Evolutionary conservation across 2,888 invertebrate species (phyloP).

Genomic region (Agonopterix arenella): DNA sequence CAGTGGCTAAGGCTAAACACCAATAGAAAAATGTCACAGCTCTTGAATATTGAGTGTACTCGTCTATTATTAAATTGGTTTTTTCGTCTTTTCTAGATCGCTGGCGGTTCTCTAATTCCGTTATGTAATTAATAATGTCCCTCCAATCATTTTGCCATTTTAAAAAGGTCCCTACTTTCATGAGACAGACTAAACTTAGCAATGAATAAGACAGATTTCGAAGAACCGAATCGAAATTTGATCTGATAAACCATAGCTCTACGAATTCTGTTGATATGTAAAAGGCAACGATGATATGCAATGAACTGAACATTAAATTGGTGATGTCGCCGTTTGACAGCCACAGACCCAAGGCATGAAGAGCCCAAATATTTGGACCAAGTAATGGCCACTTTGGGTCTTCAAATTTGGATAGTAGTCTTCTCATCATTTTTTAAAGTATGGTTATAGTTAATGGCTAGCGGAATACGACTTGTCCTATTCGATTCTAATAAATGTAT

Average conservation of each 20-base stretch:
- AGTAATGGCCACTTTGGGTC: slow-evolving; percentile 27
- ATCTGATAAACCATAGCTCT: slow-evolving; percentile 48
- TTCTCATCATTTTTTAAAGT: no score
- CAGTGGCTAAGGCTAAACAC: slow-evolving; percentile 44
- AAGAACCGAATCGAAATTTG: slow-evolving; percentile 40
- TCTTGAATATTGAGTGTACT: slow-evolving; percentile 50
- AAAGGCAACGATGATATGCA: slow-evolving; percentile 32
- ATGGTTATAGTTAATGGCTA: no score
- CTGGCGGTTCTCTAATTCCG: slow-evolving; percentile 38
- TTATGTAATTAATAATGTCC: slow-evolving; percentile 37
- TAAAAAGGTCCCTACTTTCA: slow-evolving; percentile 49
- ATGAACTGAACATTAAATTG: slow-evolving; percentile 11
- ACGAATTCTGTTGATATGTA: slow-evolving; percentile 52
- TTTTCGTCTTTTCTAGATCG: slow-evolving; percentile 24
- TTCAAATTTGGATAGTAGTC: background rate
- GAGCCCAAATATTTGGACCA: slow-evolving; percentile 40
- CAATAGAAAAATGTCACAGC: slow-evolving; percentile 49
- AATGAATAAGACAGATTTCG: slow-evolving; percentile 52
- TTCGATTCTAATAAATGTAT: no score
- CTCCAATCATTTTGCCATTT: slow-evolving; percentile 47
- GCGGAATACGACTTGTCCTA: no score
- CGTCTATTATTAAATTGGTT: slow-evolving; percentile 26
- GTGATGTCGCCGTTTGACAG: slow-evolving; percentile 22
- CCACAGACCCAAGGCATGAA: slow-evolving; percentile 46
- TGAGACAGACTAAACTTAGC: slow-evolving; percentile 50